A percentile compares a stretch with the other conserved stretches of the same genome.
These are phyloP conservation scores for Scomber scombrus DNA, from an alignment of 2,113 vertebrate species.

Conservation along the genomic window DNA sequence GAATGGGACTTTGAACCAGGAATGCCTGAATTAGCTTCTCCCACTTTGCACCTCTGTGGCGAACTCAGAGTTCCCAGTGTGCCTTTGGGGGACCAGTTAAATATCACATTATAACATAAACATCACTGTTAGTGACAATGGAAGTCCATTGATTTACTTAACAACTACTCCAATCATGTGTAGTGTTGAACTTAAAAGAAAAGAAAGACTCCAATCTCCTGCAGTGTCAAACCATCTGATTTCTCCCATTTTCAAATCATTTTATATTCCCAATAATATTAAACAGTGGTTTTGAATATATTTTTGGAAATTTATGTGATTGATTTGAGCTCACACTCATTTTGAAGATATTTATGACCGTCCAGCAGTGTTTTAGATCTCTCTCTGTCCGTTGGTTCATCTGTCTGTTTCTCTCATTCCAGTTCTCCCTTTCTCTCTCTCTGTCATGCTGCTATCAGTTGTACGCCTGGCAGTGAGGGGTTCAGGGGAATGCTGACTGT, in stretches of 20 bases:
- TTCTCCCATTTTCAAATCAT: too few relatives aligned
- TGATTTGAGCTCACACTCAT: slow-evolving; percentile 7
- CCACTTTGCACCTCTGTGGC: too few relatives aligned
- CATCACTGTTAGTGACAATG: neutral
- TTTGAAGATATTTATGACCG: neutral
- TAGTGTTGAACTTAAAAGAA: too few relatives aligned
- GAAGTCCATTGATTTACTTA: neutral
- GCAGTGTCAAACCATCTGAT: neutral
- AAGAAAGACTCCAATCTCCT: neutral
- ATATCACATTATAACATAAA: neutral
- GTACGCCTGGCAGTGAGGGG: slow-evolving; percentile 42
- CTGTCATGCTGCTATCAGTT: slow-evolving; percentile 48
- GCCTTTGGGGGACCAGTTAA: neutral
- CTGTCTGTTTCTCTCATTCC: neutral
- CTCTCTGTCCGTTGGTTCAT: neutral
- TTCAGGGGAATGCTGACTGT: slow-evolving; percentile 74
- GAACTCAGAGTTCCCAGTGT: neutral
- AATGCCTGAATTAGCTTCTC: too few relatives aligned
- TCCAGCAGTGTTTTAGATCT: neutral
- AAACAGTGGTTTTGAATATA: neutral
- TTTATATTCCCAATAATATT: neutral
- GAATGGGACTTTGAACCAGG: too few relatives aligned
- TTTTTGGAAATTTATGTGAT: slow-evolving; percentile 4
- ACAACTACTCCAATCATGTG: too few relatives aligned
- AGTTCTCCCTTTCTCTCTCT: neutral